A percentile compares a stretch with the other conserved stretches of the same genome.
phyloP scores from a whole-genome alignment of 2,888 invertebrate species.

The Tipula unca region DNA sequence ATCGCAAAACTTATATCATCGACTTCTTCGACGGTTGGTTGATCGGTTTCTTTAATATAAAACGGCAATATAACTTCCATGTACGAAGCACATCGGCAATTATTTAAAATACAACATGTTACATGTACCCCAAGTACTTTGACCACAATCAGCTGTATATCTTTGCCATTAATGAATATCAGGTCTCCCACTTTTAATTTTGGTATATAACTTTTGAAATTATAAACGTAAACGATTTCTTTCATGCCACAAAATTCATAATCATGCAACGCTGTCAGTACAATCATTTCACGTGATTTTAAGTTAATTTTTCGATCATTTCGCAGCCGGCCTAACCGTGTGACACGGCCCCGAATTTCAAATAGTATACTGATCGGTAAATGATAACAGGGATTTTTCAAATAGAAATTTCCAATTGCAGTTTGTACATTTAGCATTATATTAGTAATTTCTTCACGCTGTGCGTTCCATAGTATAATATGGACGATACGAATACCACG shows the following conservation, averaged over 20 bases:
- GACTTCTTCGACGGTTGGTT: neutral
- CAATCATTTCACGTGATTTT: neutral
- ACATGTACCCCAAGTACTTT: neutral
- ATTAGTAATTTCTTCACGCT: neutral
- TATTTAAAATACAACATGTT: neutral
- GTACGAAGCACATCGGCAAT: neutral
- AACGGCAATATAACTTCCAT: neutral
- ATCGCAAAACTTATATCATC: neutral
- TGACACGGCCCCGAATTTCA: neutral
- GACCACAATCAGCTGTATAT: neutral
- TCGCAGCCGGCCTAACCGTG: neutral
- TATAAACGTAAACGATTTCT: neutral
- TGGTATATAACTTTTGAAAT: neutral
- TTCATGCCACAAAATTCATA: constrained; percentile 10
- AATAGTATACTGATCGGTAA: neutral
- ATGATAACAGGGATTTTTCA: neutral
- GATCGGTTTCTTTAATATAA: neutral
- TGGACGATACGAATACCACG: neutral
- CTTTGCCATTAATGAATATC: neutral
- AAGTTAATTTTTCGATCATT: neutral
- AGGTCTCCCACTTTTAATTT: neutral
- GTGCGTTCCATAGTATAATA: neutral
- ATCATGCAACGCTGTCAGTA: neutral
- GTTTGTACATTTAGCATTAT: neutral
- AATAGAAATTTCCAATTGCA: neutral